A percentile compares a stretch with the other conserved stretches of the same genome.
These are phyloP conservation scores for Oreortyx pictus DNA, from an alignment of 2,797 vertebrate genomes.

Conservation along the genomic window DNA sequence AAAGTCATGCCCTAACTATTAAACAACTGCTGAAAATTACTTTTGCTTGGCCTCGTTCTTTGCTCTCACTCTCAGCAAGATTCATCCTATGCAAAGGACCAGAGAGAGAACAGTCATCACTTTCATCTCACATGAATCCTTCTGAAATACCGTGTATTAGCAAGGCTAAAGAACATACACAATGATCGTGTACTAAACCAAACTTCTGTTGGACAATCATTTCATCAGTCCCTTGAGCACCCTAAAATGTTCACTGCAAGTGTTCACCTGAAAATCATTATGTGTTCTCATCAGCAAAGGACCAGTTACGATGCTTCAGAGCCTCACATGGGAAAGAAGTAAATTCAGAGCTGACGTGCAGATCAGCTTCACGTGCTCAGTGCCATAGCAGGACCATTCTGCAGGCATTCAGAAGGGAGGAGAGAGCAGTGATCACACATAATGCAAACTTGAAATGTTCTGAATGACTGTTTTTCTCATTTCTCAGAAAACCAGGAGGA, in stretches of 20 bases:
- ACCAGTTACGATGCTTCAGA: background rate
- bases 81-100: background rate
- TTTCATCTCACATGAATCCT: background rate
- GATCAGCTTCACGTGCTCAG: background rate
- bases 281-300: background rate
- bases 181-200: background rate
- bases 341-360: background rate
- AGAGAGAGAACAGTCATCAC: background rate
- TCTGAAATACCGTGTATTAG: background rate
- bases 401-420: background rate
- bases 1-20: background rate
- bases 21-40: background rate
- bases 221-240: background rate
- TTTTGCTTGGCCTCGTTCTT: background rate
- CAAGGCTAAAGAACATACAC: background rate
- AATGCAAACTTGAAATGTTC: background rate
- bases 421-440: background rate
- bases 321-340: slow-evolving; percentile 13
- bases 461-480: slow-evolving; percentile 13
- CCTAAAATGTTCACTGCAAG: background rate
- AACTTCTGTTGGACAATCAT: background rate
- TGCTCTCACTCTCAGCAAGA: background rate
- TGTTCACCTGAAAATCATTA: background rate
- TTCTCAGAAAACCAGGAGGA: slow-evolving; percentile 17
- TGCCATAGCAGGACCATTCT: background rate